Conservation (phyloP, 2,797 vertebrate species). For the Darevskia mixta region DNA sequence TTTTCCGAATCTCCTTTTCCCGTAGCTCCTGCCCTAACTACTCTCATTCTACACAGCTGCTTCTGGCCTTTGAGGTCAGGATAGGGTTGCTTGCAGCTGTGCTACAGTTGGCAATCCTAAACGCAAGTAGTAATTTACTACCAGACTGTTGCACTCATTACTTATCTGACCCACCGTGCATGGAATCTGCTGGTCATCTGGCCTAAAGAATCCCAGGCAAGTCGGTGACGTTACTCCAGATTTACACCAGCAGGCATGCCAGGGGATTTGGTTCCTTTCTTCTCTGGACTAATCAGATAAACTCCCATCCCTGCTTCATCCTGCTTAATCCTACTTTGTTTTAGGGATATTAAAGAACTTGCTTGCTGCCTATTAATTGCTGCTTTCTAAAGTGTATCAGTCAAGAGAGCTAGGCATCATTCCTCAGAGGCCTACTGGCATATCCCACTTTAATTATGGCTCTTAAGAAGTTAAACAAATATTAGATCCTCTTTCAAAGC, state of each 20-base stretch:
- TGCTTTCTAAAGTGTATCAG: constrained; percentile 22
- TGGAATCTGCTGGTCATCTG: not conserved
- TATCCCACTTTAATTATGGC: constrained; percentile 36
- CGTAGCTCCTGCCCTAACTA: not conserved
- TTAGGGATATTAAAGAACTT: not conserved
- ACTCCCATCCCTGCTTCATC: constrained; percentile 31
- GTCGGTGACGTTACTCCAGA: not conserved
- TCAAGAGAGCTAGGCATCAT: constrained; percentile 34
- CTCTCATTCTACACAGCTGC: not conserved
- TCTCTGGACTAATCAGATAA: constrained; percentile 25
- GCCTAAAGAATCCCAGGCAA: not conserved
- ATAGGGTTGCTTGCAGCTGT: not conserved
- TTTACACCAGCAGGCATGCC: constrained; percentile 17
- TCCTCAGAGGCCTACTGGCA: constrained; percentile 35
- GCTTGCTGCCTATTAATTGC: constrained; percentile 31
- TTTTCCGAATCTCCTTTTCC: not conserved
- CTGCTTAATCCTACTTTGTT: constrained; percentile 45
- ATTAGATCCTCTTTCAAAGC: not conserved
- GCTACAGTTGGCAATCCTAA: not conserved
- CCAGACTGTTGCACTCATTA: not conserved
- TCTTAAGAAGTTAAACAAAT: constrained; percentile 33
- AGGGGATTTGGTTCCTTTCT: constrained; percentile 33
- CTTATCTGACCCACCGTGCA: not conserved
- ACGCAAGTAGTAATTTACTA: not conserved
- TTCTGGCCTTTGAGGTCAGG: not conserved